Base-by-base conservation (phyloP, 2,888 invertebrate species). In the Epinotia demarniana region DNA sequence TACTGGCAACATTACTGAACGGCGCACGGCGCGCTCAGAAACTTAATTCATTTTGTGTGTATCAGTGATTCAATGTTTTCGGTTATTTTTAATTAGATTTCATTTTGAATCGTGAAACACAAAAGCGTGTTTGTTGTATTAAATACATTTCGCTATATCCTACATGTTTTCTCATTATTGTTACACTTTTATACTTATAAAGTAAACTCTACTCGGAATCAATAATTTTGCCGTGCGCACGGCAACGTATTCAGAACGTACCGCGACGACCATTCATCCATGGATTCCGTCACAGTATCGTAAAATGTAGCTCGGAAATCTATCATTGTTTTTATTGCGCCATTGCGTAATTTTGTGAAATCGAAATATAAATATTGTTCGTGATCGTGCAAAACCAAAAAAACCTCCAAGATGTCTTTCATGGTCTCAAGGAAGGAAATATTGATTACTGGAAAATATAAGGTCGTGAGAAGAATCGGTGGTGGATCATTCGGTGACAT, bases 401-500 rank as follows among this genome's bases (percentile, higher is more conserved):
- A 81, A 79, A 85, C 80, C 81, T 86, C 74, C 82, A 87, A 88
- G 86, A 81, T 84, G 80, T 76, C 68, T 72, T 84, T 83, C 79
- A 81, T 83, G 81, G 83, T 79, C 80, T 83, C 80, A 78, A 84
- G 87, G 77, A 95, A 93, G 88, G 97, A 98, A 92, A 96, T 97
- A 92, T 95, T 98, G 90, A 97, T 98, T 88, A 98, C 97, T 90
- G 97, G 97, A 90, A 98, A 98, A 94, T 99, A 99, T 95, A 97
- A 98, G 93, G 96, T 99, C 88, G 97, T 98, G 90, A 96, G 98
- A 89, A 98, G 99, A 96, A 98, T 99, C 91, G 99, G 99, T 88
- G 99, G 98, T 94, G 99, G 99, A 83, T 99, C 99, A 73, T 99
- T 99, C 94, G 99, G 99, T 90, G 99, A 99, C 95, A 99, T 99